These are phyloP conservation scores for Leptestheria dahalacensis DNA, from an alignment of 1,140 invertebrate species.

Conservation along the genomic window DNA sequence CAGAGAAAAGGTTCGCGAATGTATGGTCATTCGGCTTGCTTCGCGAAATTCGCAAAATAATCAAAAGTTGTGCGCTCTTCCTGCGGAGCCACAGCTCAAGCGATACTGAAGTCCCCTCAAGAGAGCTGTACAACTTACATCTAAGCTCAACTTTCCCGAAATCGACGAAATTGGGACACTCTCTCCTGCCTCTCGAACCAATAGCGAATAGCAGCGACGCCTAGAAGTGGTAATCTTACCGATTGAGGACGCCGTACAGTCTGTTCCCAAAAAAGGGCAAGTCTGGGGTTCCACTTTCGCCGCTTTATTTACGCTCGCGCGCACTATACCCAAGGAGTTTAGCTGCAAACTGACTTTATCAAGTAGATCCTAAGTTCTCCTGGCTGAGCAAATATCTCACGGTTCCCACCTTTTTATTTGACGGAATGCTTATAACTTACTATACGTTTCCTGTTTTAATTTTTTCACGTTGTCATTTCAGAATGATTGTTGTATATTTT, in stretches of 20 bases:
- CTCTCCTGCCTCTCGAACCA: not conserved
- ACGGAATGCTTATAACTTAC: no score
- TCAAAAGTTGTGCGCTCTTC: not conserved
- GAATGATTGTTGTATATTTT: no score
- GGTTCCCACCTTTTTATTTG: no score
- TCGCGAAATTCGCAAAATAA: not conserved
- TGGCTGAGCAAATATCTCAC: no score
- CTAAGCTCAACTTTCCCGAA: not conserved
- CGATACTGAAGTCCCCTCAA: not conserved
- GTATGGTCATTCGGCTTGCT: not conserved
- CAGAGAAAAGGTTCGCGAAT: not conserved
- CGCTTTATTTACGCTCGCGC: no score
- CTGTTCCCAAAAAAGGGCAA: no score
- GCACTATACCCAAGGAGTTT: no score
- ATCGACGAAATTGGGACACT: not conserved
- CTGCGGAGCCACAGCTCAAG: not conserved
- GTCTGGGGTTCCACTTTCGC: no score
- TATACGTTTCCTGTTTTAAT: no score
- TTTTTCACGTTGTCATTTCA: no score
- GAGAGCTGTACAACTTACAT: not conserved
- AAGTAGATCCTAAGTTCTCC: no score
- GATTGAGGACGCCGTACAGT: not conserved
- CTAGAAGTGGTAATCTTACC: not conserved
- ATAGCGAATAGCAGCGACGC: not conserved
- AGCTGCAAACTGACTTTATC: no score